Conservation (phyloP, 2,113 vertebrate species). For the Chloropsis cyanopogon region DNA sequence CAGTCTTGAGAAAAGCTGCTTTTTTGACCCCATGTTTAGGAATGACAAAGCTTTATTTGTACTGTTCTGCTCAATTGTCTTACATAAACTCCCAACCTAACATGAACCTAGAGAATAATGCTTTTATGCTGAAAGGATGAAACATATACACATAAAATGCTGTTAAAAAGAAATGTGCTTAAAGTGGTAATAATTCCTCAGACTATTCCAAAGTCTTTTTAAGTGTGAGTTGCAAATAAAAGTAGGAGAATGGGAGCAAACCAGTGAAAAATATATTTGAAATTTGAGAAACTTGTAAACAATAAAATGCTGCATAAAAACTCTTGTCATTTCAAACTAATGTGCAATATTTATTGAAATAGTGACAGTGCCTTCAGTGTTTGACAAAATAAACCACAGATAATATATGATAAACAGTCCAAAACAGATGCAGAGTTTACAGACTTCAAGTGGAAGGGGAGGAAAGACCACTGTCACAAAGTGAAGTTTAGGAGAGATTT, state of each 20-base stretch:
- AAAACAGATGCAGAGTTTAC: background rate
- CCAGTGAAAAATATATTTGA: background rate
- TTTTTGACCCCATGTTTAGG: background rate
- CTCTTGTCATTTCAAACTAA: background rate
- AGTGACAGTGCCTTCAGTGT: background rate
- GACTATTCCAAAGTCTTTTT: background rate
- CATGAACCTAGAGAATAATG: background rate
- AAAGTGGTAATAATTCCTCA: background rate
- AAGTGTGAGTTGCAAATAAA: background rate
- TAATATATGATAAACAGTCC: background rate
- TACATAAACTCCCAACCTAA: background rate
- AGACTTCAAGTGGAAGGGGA: background rate
- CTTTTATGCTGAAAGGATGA: background rate
- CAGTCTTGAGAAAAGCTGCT: conserved; percentile 46
- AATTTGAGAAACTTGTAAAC: background rate
- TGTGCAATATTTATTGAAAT: background rate
- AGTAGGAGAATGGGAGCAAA: background rate
- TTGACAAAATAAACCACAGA: background rate
- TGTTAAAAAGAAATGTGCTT: background rate
- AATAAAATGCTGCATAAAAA: background rate
- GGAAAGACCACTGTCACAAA: background rate
- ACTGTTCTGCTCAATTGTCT: background rate
- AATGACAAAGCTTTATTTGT: conserved; percentile 45
- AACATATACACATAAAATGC: background rate
- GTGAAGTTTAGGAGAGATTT: background rate